Base-by-base conservation (phyloP, 2,888 invertebrate genomes). In the Chrysolina haemoptera region DNA sequence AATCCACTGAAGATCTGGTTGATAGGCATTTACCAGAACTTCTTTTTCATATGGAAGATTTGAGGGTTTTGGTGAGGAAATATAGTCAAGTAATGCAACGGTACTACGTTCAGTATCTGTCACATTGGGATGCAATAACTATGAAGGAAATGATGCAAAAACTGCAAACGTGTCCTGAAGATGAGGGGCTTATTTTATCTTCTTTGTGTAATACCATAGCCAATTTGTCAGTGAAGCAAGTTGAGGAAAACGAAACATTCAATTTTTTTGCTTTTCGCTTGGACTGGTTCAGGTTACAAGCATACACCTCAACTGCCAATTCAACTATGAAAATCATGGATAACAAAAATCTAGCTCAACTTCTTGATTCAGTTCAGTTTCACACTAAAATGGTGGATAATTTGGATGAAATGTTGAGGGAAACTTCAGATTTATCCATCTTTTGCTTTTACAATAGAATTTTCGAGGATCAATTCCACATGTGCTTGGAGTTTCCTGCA, bases 371-470 rank as follows among this genome's bases (percentile, higher is more conserved):
- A 55, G 94, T 98, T 87, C 93, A 96, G 46, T 99, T 99, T 86
- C 99, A 99, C 86, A 96, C 98, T 0, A 96, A 97, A 88, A 97
- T 99, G 94, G 98, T 99, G 0, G 99, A 99, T 87, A 96, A 96
- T 87, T 91, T 99, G 66, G 99, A 99, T 88, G 98, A 99, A 88
- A 95, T 99, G 86, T 90, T 99, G 82, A 94, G 96, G 1, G 99
- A 99, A 88, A 97, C 98, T 2, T 98, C 98, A 0, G 99, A 99
- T 89, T 90, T 99, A 18, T 98, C 98, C 0, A 93, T 99, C 78
- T 99, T 99, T 87, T 99, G 99, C 87, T 99, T 99, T 86, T 98
- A 98, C 88, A 98, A 94, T 84, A 95, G 96, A 89, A 96, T 97
- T 87, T 98, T 99, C 89, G 98, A 99, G 87, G 97, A 96, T 84